phyloP scores from a whole-genome alignment of 1,140 invertebrate species.

The Musca domestica region DNA sequence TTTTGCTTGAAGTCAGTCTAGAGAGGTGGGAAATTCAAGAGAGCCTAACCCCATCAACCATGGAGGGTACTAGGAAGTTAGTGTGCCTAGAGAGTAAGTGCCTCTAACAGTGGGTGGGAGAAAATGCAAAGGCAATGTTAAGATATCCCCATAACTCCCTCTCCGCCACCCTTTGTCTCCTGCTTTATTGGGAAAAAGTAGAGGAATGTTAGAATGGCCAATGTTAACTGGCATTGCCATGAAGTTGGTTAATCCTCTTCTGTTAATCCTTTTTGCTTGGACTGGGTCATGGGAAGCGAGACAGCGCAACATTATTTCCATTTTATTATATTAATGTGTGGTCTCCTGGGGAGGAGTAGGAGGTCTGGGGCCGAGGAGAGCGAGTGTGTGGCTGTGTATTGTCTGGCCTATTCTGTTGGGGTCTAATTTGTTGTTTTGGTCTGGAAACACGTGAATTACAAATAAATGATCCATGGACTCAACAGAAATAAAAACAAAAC shows the following conservation, averaged over 20 bases:
- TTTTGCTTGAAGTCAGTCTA: background rate
- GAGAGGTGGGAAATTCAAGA: background rate
- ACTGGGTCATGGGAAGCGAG: too few relatives aligned
- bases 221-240: too few relatives aligned
- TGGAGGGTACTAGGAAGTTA: background rate
- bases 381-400: background rate
- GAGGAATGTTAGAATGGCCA: too few relatives aligned
- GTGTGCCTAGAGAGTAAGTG: too few relatives aligned
- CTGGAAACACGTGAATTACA: slow-evolving; percentile 17
- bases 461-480: slow-evolving; percentile 3
- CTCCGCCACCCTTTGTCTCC: too few relatives aligned
- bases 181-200: too few relatives aligned
- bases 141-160: background rate
- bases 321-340: background rate
- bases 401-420: background rate
- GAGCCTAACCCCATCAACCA: background rate
- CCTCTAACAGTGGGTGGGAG: background rate
- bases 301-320: too few relatives aligned
- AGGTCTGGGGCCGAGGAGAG: background rate
- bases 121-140: slow-evolving; percentile 1
- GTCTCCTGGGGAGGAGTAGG: too few relatives aligned
- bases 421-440: background rate
- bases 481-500: slow-evolving; percentile 2
- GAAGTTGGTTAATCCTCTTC: too few relatives aligned
- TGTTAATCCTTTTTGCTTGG: too few relatives aligned